A percentile compares a stretch with the other conserved stretches of the same genome.
Evolutionary conservation across 2,113 vertebrate species (phyloP).

Genomic region (Zosterops japonicus): DNA sequence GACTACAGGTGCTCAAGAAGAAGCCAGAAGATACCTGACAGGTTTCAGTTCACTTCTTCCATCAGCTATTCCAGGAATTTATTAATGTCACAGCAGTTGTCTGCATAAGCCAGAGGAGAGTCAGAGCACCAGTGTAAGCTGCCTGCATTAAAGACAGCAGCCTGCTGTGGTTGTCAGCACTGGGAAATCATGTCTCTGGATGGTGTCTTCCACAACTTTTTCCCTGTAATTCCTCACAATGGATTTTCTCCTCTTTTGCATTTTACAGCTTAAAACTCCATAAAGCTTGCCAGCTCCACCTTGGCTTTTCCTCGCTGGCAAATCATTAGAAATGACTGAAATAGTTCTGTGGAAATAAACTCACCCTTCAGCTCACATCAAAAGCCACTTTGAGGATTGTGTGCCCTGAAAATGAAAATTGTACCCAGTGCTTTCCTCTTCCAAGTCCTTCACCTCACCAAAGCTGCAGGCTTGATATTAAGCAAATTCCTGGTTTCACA

Average conservation of each 20-base stretch:
- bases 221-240: background rate
- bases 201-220: background rate
- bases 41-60: background rate
- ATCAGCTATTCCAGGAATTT: background rate
- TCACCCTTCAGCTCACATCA: background rate
- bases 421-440: background rate
- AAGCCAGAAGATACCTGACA: background rate
- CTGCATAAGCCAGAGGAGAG: background rate
- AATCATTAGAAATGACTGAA: constrained; percentile 6
- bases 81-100: background rate
- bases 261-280: background rate
- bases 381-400: background rate
- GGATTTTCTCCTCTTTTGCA: background rate
- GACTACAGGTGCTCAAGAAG: background rate
- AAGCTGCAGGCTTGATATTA: background rate
- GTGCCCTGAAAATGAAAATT: background rate
- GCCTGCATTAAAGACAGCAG: background rate
- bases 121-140: background rate
- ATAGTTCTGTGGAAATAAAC: background rate
- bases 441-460: background rate
- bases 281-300: background rate
- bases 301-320: background rate
- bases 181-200: background rate
- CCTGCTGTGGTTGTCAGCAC: background rate
- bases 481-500: background rate